Percentiles rank a stretch among this genome's conserved stretches.
phyloP scores from a whole-genome alignment of 1,140 invertebrate genomes.

The Diuraphis noxia region DNA sequence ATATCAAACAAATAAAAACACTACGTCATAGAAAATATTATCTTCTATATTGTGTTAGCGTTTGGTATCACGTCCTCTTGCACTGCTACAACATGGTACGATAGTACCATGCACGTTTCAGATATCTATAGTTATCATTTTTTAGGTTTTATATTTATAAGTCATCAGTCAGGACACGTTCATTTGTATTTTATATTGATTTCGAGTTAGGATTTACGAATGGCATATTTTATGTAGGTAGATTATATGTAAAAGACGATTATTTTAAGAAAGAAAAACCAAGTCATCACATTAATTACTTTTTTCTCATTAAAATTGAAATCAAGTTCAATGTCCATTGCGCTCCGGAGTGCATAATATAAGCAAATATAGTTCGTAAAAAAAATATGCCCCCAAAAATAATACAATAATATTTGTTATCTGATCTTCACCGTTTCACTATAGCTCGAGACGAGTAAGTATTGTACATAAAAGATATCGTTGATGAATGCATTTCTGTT shows the following conservation, averaged over 20 bases:
- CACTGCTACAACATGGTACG: too few relatives aligned
- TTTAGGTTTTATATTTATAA: too few relatives aligned
- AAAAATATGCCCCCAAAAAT: background rate
- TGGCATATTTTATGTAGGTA: background rate
- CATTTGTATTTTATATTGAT: too few relatives aligned
- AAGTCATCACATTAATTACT: background rate
- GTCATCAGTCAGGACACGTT: too few relatives aligned
- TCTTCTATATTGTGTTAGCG: too few relatives aligned
- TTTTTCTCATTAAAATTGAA: background rate
- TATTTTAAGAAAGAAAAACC: background rate
- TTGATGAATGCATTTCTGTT: conserved; percentile 14
- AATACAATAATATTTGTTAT: conserved; percentile 9
- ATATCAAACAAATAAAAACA: too few relatives aligned
- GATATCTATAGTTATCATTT: too few relatives aligned
- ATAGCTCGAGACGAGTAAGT: background rate
- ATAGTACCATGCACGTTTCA: too few relatives aligned
- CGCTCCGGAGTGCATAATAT: background rate
- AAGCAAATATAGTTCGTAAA: background rate
- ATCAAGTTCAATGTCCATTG: background rate
- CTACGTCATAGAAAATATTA: too few relatives aligned
- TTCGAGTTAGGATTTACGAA: background rate
- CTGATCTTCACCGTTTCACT: conserved; percentile 22
- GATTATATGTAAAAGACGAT: background rate
- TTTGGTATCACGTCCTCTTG: too few relatives aligned
- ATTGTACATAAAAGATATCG: background rate